Percentiles rank a stretch among this genome's conserved stretches.
Conservation (phyloP, 2,113 vertebrate species). For the Oreochromis tanganicae region DNA sequence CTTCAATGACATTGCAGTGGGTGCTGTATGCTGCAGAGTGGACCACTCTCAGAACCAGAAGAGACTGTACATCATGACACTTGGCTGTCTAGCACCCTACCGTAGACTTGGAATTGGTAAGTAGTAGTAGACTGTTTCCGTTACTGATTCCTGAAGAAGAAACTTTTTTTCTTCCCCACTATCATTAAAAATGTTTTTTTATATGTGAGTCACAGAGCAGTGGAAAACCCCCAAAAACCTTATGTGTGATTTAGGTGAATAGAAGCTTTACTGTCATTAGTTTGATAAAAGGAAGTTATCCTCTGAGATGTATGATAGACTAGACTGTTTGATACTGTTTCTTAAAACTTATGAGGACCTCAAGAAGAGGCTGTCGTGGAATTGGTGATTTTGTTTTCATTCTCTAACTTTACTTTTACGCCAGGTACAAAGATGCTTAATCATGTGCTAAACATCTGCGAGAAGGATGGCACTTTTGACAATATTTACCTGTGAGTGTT, state of each 20-base stretch:
- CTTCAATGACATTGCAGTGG: slow-evolving; percentile 99
- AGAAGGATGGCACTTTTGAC: slow-evolving; percentile 99
- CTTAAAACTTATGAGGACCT: background rate
- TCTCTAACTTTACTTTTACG: background rate
- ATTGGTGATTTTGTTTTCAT: background rate
- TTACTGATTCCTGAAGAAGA: background rate
- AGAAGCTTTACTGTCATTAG: background rate
- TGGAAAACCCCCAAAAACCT: background rate
- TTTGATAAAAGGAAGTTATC: background rate
- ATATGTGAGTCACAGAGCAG: background rate
- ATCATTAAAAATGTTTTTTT: background rate
- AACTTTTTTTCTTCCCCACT: background rate
- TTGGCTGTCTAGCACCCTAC: slow-evolving; percentile 97
- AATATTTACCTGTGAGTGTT: slow-evolving; percentile 99
- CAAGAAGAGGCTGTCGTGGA: background rate
- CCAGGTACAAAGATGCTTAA: slow-evolving; percentile 99
- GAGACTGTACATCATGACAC: slow-evolving; percentile 99
- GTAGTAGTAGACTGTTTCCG: background rate
- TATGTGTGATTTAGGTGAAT: background rate
- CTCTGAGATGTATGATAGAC: background rate
- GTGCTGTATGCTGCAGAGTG: slow-evolving; percentile 97
- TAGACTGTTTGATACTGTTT: background rate
- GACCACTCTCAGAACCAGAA: slow-evolving; percentile 99
- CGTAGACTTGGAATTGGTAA: slow-evolving; percentile 98
- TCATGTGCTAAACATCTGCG: slow-evolving; percentile 99